A percentile compares a stretch with the other conserved stretches of the same genome.
Conservation (phyloP, 2,113 vertebrate genomes). For the Poeciliopsis occidentalis region DNA sequence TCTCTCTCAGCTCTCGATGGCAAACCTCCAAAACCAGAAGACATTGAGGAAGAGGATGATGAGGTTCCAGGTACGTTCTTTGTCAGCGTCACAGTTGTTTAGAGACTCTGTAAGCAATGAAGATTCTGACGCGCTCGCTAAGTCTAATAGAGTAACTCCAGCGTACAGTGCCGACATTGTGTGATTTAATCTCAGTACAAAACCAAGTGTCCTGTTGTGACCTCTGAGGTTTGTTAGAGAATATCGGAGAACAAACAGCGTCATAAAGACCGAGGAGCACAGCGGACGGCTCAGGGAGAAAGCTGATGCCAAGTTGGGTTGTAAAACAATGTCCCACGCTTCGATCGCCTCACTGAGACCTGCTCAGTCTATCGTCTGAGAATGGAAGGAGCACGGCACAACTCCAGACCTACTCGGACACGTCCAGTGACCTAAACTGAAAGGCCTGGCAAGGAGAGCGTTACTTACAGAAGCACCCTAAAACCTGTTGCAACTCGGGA, state of each 20-base stretch:
- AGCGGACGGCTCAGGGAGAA: not conserved
- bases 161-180: not conserved
- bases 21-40: constrained; percentile 95
- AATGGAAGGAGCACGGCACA: too few relatives aligned
- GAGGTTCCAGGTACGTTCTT: constrained; percentile 90
- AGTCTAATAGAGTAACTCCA: too few relatives aligned
- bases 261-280: too few relatives aligned
- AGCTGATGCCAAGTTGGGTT: not conserved
- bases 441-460: not conserved
- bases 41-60: constrained; percentile 91
- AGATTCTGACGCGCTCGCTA: too few relatives aligned
- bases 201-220: not conserved
- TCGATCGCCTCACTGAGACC: too few relatives aligned
- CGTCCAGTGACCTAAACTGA: not conserved
- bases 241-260: too few relatives aligned
- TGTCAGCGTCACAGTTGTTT: not conserved
- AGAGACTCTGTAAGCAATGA: not conserved
- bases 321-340: not conserved
- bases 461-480: not conserved
- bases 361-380: too few relatives aligned
- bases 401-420: too few relatives aligned
- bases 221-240: not conserved
- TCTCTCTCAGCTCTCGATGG: constrained; percentile 82
- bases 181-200: not conserved
- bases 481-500: too few relatives aligned